Percentiles rank a stretch among this genome's conserved stretches.
Evolutionary conservation across 2,797 vertebrate genomes (phyloP).

Genomic region (Podarcis lilfordi): DNA sequence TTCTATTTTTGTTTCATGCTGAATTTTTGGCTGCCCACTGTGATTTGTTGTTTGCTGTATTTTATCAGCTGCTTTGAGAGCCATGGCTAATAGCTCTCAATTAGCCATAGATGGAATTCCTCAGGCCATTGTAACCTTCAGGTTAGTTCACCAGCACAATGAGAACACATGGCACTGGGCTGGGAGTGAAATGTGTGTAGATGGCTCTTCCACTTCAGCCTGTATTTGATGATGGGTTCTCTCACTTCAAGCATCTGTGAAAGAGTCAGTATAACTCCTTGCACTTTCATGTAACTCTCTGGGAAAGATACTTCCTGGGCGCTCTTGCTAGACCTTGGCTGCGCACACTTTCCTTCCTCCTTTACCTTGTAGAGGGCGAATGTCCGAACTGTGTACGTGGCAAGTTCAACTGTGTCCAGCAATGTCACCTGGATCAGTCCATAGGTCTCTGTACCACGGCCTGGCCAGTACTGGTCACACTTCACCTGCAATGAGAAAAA

Average conservation of each 20-base stretch:
- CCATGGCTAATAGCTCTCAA: neutral
- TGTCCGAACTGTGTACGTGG: slow-evolving; percentile 91
- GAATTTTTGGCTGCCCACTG: neutral
- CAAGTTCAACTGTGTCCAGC: slow-evolving; percentile 92
- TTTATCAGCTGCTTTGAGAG: neutral
- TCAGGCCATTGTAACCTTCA: neutral
- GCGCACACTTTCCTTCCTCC: fast-evolving
- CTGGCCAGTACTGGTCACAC: slow-evolving; percentile 98
- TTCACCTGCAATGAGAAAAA: slow-evolving; percentile 83
- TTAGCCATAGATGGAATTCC: neutral
- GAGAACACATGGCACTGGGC: neutral
- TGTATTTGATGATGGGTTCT: neutral
- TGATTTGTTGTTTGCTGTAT: neutral
- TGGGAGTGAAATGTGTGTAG: neutral
- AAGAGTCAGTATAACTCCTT: neutral
- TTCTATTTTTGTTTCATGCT: neutral
- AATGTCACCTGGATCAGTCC: slow-evolving; percentile 94
- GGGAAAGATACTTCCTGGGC: neutral
- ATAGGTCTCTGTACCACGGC: slow-evolving; percentile 83
- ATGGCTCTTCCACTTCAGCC: neutral
- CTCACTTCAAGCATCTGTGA: neutral
- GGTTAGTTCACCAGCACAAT: neutral
- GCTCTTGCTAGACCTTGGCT: neutral
- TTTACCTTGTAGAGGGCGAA: slow-evolving; percentile 93
- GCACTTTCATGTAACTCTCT: neutral